These are phyloP conservation scores for Pipistrellus nathusii DNA, from an alignment of 2,797 vertebrate genomes.

Conservation along the genomic window DNA sequence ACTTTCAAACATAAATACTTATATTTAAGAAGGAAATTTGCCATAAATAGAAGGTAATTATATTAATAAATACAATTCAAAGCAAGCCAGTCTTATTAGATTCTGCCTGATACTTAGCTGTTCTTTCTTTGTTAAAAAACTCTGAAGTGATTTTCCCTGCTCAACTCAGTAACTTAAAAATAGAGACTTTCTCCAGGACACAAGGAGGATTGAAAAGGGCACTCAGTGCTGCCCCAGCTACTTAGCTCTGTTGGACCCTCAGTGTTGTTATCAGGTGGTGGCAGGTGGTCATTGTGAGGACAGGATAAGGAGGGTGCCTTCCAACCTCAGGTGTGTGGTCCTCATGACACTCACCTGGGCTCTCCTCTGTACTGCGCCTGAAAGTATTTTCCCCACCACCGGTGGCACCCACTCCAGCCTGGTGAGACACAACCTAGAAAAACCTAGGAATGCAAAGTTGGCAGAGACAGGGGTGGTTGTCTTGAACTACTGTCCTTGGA, in stretches of 20 bases:
- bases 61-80: not conserved
- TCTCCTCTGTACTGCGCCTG: not conserved
- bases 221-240: not conserved
- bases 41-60: not conserved
- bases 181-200: not conserved
- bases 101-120: not conserved
- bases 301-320: not conserved
- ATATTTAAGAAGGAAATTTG: not conserved
- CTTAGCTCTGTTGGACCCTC: not conserved
- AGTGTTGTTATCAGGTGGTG: not conserved
- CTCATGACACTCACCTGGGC: not conserved
- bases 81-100: not conserved
- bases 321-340: not conserved
- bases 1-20: not conserved
- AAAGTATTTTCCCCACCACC: not conserved
- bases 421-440: not conserved
- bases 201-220: not conserved
- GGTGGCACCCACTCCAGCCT: not conserved
- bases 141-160: not conserved
- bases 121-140: not conserved
- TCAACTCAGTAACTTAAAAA: not conserved
- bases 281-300: not conserved
- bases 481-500: not conserved
- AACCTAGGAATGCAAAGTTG: not conserved
- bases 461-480: not conserved